A percentile compares a stretch with the other conserved stretches of the same genome.
Evolutionary conservation across 2,113 vertebrate genomes (phyloP).

Genomic region (Lipophrys pholis): DNA sequence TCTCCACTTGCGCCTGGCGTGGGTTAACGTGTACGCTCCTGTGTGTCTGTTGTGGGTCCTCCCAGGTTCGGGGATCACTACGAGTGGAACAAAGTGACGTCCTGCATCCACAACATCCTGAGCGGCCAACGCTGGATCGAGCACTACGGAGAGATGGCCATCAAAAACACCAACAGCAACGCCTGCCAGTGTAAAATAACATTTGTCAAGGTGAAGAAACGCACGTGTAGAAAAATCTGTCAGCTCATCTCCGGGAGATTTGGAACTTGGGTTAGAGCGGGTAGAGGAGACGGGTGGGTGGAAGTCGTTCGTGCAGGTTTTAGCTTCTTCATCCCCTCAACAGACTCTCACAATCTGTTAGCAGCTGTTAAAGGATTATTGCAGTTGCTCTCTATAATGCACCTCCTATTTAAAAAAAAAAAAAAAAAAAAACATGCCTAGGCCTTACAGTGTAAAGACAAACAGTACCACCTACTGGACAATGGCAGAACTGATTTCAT

Average conservation of each 20-base stretch:
- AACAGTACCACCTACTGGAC: slow-evolving; percentile 55
- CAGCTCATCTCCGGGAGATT: no score
- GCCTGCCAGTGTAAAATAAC: slow-evolving; percentile 93
- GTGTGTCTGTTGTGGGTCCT: neutral
- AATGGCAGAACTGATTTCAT: slow-evolving; percentile 1
- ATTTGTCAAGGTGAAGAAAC: slow-evolving; percentile 91
- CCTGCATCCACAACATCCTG: slow-evolving; percentile 98
- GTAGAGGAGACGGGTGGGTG: no score
- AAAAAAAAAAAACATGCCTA: no score
- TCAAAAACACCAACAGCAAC: slow-evolving; percentile 88
- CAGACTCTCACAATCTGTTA: neutral
- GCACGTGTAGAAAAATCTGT: neutral
- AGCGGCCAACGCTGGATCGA: slow-evolving; percentile 98
- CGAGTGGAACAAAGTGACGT: slow-evolving; percentile 99
- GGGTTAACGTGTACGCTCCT: neutral
- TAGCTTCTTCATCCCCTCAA: neutral
- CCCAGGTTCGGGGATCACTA: slow-evolving; percentile 92
- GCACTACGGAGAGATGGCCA: slow-evolving; percentile 95
- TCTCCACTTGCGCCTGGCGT: no score
- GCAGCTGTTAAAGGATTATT: neutral
- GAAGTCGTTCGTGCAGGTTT: neutral
- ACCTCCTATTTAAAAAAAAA: neutral
- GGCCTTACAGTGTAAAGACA: neutral
- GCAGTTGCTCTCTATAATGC: neutral
- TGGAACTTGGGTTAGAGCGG: no score